Conservation (phyloP, 2,888 invertebrate species). For the Chromoteleia sp. region DNA sequence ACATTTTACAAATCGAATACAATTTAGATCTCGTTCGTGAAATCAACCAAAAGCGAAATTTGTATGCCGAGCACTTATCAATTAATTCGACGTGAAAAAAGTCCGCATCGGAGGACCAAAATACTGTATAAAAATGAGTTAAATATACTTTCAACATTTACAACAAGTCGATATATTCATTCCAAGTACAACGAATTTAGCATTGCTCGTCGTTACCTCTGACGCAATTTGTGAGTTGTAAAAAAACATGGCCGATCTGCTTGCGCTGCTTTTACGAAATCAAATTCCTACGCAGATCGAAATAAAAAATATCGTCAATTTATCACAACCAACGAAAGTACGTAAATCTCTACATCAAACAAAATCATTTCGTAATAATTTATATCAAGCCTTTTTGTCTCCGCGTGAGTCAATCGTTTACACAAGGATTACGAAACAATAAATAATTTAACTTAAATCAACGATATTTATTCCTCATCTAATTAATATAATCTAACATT, state of each 20-base stretch:
- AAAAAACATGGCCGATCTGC: no score
- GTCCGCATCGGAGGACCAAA: conserved; percentile 48
- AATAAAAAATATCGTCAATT: conserved; percentile 57
- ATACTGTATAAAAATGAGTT: conserved; percentile 59
- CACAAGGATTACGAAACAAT: conserved; percentile 49
- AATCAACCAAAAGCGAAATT: conserved; percentile 45
- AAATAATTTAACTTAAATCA: conserved; percentile 66
- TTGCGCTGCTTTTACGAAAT: conserved; percentile 3
- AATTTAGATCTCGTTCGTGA: conserved; percentile 42
- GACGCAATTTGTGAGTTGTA: neutral
- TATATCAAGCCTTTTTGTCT: conserved; percentile 15
- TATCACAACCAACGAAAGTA: conserved; percentile 57
- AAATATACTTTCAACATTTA: conserved; percentile 61
- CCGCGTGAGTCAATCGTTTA: conserved; percentile 26
- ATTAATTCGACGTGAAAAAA: conserved; percentile 47
- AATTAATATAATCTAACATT: no score
- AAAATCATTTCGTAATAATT: conserved; percentile 38
- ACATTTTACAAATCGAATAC: neutral
- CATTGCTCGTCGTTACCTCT: neutral
- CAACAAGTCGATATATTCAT: conserved; percentile 59
- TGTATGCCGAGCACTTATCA: conserved; percentile 38
- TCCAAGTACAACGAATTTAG: conserved; percentile 37
- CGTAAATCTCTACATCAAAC: conserved; percentile 41
- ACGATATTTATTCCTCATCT: conserved; percentile 34
- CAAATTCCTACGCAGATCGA: conserved; percentile 18